These are phyloP conservation scores for Ptilonorhynchus violaceus DNA, from an alignment of 2,113 vertebrate species.

Conservation along the genomic window DNA sequence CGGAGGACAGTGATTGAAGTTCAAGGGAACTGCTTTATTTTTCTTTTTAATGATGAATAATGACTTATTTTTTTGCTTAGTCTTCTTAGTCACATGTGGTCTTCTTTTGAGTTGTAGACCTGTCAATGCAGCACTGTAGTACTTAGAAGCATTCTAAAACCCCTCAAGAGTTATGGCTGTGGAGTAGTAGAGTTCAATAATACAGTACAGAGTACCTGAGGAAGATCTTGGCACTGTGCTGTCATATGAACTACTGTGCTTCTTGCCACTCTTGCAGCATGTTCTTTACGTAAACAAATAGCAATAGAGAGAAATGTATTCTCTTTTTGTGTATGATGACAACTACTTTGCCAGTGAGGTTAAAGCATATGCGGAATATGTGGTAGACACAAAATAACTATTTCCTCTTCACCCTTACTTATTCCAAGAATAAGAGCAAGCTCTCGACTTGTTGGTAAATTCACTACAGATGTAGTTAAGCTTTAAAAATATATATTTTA, in stretches of 20 bases:
- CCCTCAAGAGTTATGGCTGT: background rate
- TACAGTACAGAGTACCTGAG: background rate
- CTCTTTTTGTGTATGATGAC: background rate
- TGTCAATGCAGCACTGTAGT: background rate
- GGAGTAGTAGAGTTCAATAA: background rate
- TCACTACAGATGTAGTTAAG: background rate
- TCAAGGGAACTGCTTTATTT: background rate
- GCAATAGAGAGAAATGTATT: background rate
- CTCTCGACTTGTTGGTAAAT: background rate
- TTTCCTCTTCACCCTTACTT: background rate
- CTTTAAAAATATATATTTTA: background rate
- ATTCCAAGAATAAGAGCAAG: background rate
- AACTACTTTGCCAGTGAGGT: background rate
- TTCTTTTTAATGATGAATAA: background rate
- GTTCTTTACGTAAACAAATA: background rate
- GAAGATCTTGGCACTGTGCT: background rate
- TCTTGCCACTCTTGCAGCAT: background rate
- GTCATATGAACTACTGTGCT: background rate
- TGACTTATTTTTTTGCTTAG: background rate
- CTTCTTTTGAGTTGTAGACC: background rate
- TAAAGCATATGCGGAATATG: background rate
- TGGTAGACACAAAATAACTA: background rate
- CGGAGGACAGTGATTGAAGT: background rate
- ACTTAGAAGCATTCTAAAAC: background rate
- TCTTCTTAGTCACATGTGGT: background rate